Evolutionary conservation across 1,140 invertebrate species (phyloP), one percentile per base, ranked within the genome.

Genomic region (Apis cerana): DNA sequence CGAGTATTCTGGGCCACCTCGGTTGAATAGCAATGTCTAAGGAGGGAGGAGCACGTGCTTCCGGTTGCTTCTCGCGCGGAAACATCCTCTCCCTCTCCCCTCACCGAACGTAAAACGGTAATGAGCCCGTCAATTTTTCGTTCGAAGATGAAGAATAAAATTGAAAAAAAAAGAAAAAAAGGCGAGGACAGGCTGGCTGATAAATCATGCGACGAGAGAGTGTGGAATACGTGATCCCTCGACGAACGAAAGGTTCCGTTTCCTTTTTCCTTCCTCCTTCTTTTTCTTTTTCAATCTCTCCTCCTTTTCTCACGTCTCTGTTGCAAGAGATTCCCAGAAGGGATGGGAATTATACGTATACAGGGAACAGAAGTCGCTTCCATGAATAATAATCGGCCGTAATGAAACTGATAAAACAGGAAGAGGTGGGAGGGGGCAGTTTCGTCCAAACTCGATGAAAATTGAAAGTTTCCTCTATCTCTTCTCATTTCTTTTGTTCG

Each of bases 81-180:
- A 48, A 17, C 67, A 43, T 43, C 33, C 33, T 43, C 33, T 43
- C 33, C 2, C 33, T 5, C 33, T 3, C 33, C 15, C 67, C 59
- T 59, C 82, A 21, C 15, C 23, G 59, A 58, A 79, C 67, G 54
- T 67, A 62, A 84, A 50, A 27, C 50, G 54, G 50, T 79, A 83
- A 79, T 65, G 81, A 83, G 81, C 59, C 8, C 58, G 75, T 85
- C 52, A 62, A 83, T 79, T 84, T 58, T 23, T n/a, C 15, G 23
- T 56, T 23, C 33, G 43, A 54, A 12, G 50, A 48, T 19, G 17
- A 48, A 33, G 13, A n/a, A 23, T 58, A 71, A 69, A 62, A 78
- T 59, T 19, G 61, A 33, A 48, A 23, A 7, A 7, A 7, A 43
- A 48, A 23, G 1, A 33, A 65, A 48, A 23, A 1, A 33, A 65